Evolutionary conservation across 1,140 invertebrate species (phyloP).

Genomic region (Drosophila virilis): DNA sequence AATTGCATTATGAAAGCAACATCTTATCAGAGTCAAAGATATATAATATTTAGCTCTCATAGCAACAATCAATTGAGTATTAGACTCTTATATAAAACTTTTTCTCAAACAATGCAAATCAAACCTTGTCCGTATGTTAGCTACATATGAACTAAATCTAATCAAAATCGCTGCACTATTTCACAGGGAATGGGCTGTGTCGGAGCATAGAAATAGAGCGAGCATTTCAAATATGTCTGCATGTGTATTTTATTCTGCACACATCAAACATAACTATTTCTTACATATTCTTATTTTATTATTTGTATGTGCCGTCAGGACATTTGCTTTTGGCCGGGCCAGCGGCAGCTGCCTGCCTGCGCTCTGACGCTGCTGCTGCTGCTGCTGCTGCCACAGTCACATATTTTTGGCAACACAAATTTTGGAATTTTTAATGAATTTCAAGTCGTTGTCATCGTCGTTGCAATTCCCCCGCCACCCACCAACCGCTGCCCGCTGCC

Average conservation of each 20-base stretch:
- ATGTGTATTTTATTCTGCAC: background rate
- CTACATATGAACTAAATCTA: too few species aligned
- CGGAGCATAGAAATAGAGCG: background rate
- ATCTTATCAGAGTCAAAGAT: too few species aligned
- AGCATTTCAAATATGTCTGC: background rate
- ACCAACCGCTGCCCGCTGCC: background rate
- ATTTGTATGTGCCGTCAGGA: background rate
- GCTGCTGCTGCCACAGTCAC: conserved; percentile 15
- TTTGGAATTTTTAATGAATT: conserved; percentile 75
- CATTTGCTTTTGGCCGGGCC: conserved; percentile 19
- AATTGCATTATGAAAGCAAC: too few species aligned
- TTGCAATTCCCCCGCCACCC: conserved; percentile 50
- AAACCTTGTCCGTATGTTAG: too few species aligned
- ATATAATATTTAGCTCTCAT: too few species aligned
- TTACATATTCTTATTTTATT: background rate
- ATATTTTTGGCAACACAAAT: conserved; percentile 53
- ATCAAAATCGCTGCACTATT: background rate
- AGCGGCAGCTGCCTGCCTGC: conserved; percentile 4
- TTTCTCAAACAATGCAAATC: too few species aligned
- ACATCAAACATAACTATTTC: background rate
- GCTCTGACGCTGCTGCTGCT: background rate
- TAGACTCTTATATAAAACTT: too few species aligned
- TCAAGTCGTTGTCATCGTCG: conserved; percentile 60
- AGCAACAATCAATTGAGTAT: too few species aligned
- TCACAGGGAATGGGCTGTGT: too few species aligned